phyloP scores from a whole-genome alignment of 1,140 invertebrate species.

The Zaprionus nigranus region DNA sequence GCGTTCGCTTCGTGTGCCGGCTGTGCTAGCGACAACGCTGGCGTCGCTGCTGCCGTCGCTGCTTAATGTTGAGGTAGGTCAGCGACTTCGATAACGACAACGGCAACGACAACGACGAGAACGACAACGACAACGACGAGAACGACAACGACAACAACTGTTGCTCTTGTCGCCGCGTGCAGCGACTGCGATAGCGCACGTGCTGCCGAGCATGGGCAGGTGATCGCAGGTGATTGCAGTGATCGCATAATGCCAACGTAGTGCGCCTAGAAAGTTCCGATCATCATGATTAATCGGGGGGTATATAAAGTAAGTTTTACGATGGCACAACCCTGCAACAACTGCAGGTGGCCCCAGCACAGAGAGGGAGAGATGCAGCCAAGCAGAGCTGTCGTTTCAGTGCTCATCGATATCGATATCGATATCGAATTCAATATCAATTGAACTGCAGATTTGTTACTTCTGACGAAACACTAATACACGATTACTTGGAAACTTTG shows the following conservation, averaged over 20 bases:
- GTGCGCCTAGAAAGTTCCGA: slow-evolving; percentile 21
- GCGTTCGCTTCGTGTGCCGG: not conserved
- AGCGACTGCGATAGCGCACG: slow-evolving; percentile 27
- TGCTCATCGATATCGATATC: not conserved
- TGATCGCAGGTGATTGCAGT: not conserved
- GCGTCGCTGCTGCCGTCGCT: not conserved
- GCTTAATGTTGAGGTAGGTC: slow-evolving; percentile 65
- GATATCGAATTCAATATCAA: not conserved
- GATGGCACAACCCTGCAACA: not conserved
- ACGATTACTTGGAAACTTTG: not conserved
- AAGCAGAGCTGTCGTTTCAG: too few species aligned
- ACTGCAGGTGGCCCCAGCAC: not conserved
- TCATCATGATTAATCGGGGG: slow-evolving; percentile 1
- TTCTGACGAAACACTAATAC: not conserved
- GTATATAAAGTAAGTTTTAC: not conserved
- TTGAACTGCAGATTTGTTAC: not conserved
- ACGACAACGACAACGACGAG: slow-evolving; percentile 50
- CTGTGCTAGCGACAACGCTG: slow-evolving; percentile 1
- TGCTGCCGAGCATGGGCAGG: slow-evolving; percentile 17
- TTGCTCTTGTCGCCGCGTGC: slow-evolving; percentile 18
- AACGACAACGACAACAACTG: slow-evolving; percentile 25
- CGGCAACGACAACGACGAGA: slow-evolving; percentile 12
- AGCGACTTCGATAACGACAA: slow-evolving; percentile 68
- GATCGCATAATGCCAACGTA: not conserved
- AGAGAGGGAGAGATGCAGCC: not conserved